These are phyloP conservation scores for Thunnus albacares DNA, from an alignment of 2,797 vertebrate genomes.

Conservation along the genomic window DNA sequence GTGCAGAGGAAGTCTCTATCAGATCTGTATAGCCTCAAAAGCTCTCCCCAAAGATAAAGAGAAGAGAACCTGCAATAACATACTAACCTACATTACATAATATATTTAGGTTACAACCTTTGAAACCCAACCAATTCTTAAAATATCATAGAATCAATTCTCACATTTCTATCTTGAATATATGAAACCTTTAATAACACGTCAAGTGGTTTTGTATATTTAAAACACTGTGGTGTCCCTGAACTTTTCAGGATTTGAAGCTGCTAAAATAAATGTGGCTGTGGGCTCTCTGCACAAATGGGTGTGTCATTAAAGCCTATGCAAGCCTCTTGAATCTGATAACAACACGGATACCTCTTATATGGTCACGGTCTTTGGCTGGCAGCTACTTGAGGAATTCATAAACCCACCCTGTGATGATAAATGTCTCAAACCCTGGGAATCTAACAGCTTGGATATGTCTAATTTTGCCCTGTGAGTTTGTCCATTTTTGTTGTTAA, in stretches of 20 bases:
- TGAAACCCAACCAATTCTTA: not conserved
- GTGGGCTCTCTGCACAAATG: slow-evolving; percentile 19
- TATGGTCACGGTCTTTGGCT: not conserved
- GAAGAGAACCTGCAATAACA: not conserved
- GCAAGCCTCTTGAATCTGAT: slow-evolving; percentile 31
- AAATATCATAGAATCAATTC: not conserved
- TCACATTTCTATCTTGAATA: not conserved
- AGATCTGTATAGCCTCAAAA: not conserved
- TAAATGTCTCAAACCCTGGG: not conserved
- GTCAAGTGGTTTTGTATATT: not conserved
- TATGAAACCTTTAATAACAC: not conserved
- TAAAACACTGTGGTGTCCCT: not conserved
- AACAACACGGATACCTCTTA: not conserved
- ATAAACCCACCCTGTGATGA: slow-evolving; percentile 4
- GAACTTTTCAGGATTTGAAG: slow-evolving; percentile 3
- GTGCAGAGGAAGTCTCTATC: not conserved
- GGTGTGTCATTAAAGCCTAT: slow-evolving; percentile 48
- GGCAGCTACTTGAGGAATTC: slow-evolving; percentile 15
- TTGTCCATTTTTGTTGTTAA: not conserved
- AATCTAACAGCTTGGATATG: not conserved
- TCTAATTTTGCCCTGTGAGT: not conserved
- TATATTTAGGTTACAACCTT: not conserved
- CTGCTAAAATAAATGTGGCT: slow-evolving; percentile 18
- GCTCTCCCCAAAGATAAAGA: not conserved
- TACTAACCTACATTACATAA: not conserved